phyloP scores from a whole-genome alignment of 2,113 vertebrate genomes.

The Motacilla alba region DNA sequence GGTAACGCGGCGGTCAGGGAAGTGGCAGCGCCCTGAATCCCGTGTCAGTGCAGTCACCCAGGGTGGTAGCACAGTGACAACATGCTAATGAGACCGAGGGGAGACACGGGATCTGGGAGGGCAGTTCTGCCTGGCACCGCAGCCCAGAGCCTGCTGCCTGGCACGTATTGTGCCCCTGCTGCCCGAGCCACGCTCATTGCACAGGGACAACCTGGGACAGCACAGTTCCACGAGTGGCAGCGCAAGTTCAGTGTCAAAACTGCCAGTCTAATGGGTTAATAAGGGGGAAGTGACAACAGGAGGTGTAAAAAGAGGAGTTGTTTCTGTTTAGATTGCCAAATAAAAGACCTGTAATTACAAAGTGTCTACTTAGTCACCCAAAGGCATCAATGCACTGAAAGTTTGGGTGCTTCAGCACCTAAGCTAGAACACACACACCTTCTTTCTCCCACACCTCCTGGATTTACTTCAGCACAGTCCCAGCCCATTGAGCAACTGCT shows the following conservation, averaged over 20 bases:
- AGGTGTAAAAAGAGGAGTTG: background rate
- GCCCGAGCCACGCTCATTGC: fast-evolving
- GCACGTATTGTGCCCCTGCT: background rate
- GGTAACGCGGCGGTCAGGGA: constrained; percentile 43
- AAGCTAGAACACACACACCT: background rate
- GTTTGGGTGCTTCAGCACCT: background rate
- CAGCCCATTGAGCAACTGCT: background rate
- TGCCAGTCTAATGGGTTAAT: background rate
- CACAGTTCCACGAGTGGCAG: fast-evolving
- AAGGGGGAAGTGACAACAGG: background rate
- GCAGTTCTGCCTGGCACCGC: background rate
- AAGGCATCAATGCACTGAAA: background rate
- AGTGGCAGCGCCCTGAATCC: background rate
- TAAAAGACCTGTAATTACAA: background rate
- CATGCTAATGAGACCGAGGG: constrained; percentile 14
- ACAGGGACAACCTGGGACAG: background rate
- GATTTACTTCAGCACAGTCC: background rate
- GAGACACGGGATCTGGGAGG: background rate
- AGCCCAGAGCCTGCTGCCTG: constrained; percentile 4
- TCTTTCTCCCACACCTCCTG: background rate
- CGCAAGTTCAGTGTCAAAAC: background rate
- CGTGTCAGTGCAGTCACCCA: constrained; percentile 25
- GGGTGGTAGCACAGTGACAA: background rate
- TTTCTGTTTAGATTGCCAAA: background rate
- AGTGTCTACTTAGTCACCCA: background rate